Percentiles rank a stretch among this genome's conserved stretches.
Evolutionary conservation across 2,888 invertebrate genomes (phyloP).

Genomic region (Anticlea derivata): DNA sequence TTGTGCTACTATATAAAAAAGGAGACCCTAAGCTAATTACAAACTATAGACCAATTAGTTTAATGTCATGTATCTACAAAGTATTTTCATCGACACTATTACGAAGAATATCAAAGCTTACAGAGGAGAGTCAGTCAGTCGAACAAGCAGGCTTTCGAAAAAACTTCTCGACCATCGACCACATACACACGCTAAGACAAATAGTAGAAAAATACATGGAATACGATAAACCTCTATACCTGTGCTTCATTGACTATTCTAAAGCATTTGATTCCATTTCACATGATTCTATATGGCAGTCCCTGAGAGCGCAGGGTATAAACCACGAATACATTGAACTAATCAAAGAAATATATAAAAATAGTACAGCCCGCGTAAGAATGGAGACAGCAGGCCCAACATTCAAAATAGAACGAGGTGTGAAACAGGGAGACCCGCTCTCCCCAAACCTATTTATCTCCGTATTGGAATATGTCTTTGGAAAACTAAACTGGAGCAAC

Average conservation of each 20-base stretch:
- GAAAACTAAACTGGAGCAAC: background rate
- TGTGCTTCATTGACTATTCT: background rate
- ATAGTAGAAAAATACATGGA: background rate
- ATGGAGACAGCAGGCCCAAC: background rate
- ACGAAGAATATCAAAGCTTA: background rate
- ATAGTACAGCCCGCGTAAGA: background rate
- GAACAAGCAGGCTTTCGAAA: background rate
- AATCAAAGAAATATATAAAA: background rate
- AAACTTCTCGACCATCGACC: background rate
- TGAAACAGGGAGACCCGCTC: conserved; percentile 2
- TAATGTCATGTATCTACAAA: background rate
- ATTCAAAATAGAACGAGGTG: background rate
- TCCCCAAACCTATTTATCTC: background rate
- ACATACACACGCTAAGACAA: background rate
- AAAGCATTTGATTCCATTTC: background rate
- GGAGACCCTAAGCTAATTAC: background rate
- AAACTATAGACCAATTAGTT: background rate
- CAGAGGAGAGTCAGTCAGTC: background rate
- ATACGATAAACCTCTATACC: background rate
- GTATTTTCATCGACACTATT: background rate
- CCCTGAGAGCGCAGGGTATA: background rate
- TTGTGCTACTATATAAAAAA: background rate
- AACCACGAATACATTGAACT: background rate
- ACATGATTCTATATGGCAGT: background rate
- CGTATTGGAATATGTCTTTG: background rate